These are phyloP conservation scores for Uropsilus gracilis DNA, from an alignment of 2,113 vertebrate species.

Conservation along the genomic window DNA sequence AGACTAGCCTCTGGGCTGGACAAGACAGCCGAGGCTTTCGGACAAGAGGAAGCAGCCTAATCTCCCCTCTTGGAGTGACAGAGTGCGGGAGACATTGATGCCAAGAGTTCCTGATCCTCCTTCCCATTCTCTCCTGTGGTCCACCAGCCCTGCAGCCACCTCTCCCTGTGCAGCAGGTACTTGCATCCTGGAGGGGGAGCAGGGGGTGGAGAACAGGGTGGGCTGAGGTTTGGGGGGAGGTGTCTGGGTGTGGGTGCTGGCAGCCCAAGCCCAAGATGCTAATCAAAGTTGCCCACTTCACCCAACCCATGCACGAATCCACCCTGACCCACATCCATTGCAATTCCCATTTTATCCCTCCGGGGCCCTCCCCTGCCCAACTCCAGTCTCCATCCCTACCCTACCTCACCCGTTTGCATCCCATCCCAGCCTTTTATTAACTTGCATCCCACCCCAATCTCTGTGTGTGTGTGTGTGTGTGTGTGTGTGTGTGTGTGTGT, in stretches of 20 bases:
- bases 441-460: not conserved
- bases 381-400: not conserved
- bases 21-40: not conserved
- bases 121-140: not conserved
- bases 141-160: not conserved
- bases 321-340: not conserved
- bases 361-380: not conserved
- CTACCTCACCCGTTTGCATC: not conserved
- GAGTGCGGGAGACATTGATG: not conserved
- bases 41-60: slow-evolving; percentile 65
- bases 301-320: not conserved
- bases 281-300: not conserved
- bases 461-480: too few species aligned
- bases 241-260: not conserved
- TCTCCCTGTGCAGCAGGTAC: slow-evolving; percentile 36
- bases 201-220: not conserved
- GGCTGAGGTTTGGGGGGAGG: not conserved
- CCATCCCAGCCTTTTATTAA: not conserved
- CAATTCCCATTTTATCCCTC: not conserved
- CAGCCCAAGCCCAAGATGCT: not conserved
- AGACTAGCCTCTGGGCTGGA: not conserved
- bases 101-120: not conserved
- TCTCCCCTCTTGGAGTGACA: not conserved
- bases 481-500: too few species aligned
- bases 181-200: not conserved